Evolutionary conservation across 2,888 invertebrate species (phyloP).

Genomic region (Carabus problematicus): DNA sequence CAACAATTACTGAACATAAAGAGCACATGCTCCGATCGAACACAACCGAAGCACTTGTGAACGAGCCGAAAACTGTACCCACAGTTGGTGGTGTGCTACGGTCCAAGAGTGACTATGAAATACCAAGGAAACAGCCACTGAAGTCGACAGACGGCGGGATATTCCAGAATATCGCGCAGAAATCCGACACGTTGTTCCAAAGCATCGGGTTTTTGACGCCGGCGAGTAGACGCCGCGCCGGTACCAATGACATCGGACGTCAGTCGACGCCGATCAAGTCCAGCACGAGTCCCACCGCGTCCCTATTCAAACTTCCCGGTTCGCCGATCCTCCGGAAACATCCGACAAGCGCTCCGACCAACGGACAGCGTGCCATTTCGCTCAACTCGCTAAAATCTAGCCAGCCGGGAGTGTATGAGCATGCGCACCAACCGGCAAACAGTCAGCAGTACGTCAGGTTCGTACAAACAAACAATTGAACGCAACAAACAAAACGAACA

Average conservation of each 20-base stretch:
- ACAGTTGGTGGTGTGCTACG: slow-evolving; percentile 54
- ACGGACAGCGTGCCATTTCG: slow-evolving; percentile 53
- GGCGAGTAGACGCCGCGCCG: slow-evolving; percentile 60
- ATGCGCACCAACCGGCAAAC: slow-evolving; percentile 42
- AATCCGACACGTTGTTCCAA: slow-evolving; percentile 61
- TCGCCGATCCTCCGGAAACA: slow-evolving; percentile 49
- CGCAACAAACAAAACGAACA: too few relatives aligned
- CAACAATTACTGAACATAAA: slow-evolving; percentile 28
- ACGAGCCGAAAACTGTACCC: too few relatives aligned
- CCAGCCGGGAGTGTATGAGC: slow-evolving; percentile 39
- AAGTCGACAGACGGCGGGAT: slow-evolving; percentile 44
- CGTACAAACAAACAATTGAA: slow-evolving; percentile 16
- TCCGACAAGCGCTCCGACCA: slow-evolving; percentile 48
- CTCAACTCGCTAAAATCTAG: slow-evolving; percentile 54
- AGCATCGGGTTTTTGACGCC: slow-evolving; percentile 68
- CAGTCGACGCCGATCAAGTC: slow-evolving; percentile 51
- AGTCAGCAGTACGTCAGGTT: slow-evolving; percentile 52
- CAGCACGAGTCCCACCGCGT: slow-evolving; percentile 45
- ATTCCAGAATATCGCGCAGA: slow-evolving; percentile 51
- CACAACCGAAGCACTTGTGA: too few relatives aligned
- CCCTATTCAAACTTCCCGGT: slow-evolving; percentile 50
- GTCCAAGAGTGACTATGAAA: slow-evolving; percentile 57
- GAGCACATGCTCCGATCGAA: slow-evolving; percentile 9
- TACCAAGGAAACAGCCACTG: slow-evolving; percentile 48
- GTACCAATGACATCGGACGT: slow-evolving; percentile 37